Evolutionary conservation across 2,113 vertebrate genomes (phyloP), one percentile per base, ranked within the genome.

Genomic region (Mesoclemmys tuberculata): DNA sequence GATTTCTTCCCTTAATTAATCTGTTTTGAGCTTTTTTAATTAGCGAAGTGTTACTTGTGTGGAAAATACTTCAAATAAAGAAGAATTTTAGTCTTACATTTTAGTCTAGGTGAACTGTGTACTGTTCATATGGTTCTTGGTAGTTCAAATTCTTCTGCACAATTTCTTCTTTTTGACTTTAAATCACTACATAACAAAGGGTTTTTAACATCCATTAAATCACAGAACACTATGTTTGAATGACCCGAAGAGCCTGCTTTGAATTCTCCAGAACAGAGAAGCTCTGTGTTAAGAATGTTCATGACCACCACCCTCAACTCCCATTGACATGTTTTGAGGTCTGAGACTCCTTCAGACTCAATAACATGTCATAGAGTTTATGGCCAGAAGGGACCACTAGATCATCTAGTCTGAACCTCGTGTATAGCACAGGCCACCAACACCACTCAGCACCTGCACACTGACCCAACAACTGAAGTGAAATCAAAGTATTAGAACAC

Each of bases 131-230:
- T 84, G 61, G 16, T n/a, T 90, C 61, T 48, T 75, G 5, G 24
- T 78, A 10, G 31, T 90, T 91, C 48, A 22, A 49, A 24, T 85
- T 91, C 51, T 92, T 93, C 51, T 92, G 83, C 24, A 31, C 6
- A 80, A 29, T 31, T 75, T 26, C 8, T 90, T 89, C 2, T 31
- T 86, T 94, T 87, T 95, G 22, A 24, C 80, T 0, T 48, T 85
- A 3, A 41, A 75, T 83, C 85, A 41, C 31, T 89, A 55, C 46
- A 1, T 79, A 58, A 35, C 75, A 35, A 55, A 79, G 2, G 2
- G 8, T 5, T 75, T 96, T 90, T 68, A 89, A 94, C 55, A 80
- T 88, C 4, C 16, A 79, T 88, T 88, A 89, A 84, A 92, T 3
- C 35, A 81, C 10, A 2, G 56, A 90, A 55, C 54, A 89, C 4